Evolutionary conservation across 2,888 invertebrate species (phyloP), one percentile per base, ranked within the genome.

Genomic region (Blera fallax): DNA sequence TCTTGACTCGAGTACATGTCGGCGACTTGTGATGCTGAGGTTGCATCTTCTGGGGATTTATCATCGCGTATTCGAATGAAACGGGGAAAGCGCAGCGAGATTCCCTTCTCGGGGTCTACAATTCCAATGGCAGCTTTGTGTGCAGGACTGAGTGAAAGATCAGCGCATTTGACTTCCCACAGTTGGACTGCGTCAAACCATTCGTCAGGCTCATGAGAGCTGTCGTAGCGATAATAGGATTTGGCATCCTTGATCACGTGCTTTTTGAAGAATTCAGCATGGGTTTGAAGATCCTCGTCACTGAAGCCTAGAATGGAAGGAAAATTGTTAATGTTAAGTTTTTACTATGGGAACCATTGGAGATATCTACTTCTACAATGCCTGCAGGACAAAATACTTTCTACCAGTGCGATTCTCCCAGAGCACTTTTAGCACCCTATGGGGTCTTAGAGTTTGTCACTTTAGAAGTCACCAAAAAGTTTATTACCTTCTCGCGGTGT

Each of bases 131-230:
- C 99, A 60, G 99, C 99, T 90, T 94, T 94, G 92, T 99, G 98
- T 62, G 96, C 95, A 14, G 99, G 99, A 34, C 99, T 99, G 58
- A 99, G 94, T 5, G 99, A 99, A 77, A 99, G 94, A 94, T 99
- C 99, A 0, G 99, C 99, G 91, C 98, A 98, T 91, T 98, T 98
- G 72, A 99, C 95, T 93, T 99, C 99, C 98, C 98, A 98, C 76
- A 99, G 98, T 92, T 95, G 94, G 14, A 95, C 95, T 3, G 98
- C 94, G 87, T 95, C 95, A 91, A 98, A 95, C 98, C 98, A 98
- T 90, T 95, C 96, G 93, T 98, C 98, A 0, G 98, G 96, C 89
- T 94, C 93, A 88, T 96, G 94, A 6, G 94, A 93, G 0, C 92
- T 88, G 91, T 98, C 98, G 91, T 93, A 98, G 56, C 95, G 94